Conservation (phyloP, 2,113 vertebrate species). For the Heptranchias perlo region DNA sequence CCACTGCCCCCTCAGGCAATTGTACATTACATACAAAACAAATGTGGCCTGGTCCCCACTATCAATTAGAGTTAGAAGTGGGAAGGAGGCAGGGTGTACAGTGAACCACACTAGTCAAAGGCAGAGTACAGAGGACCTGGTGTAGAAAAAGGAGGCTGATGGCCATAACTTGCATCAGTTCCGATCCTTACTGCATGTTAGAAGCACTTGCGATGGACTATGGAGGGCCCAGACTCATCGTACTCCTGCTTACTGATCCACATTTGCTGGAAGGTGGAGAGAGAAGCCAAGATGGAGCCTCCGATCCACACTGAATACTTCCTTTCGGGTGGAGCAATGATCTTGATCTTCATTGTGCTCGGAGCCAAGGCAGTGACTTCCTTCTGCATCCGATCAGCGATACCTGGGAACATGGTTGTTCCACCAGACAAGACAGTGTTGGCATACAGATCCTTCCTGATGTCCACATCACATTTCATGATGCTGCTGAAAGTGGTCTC, state of each 20-base stretch:
- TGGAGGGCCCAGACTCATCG: slow-evolving; percentile 18
- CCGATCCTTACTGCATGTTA: background rate
- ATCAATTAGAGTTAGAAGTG: background rate
- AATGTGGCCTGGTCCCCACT: no score
- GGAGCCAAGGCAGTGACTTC: slow-evolving; percentile 32
- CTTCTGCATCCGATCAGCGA: slow-evolving; percentile 33
- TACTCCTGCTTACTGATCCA: slow-evolving; percentile 35
- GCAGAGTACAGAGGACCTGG: background rate
- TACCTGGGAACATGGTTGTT: slow-evolving; percentile 19
- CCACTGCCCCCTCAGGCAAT: background rate
- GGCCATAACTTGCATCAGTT: background rate
- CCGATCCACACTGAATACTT: slow-evolving; percentile 33
- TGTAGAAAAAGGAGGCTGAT: background rate
- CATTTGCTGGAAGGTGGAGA: slow-evolving; percentile 33
- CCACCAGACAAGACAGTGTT: slow-evolving; percentile 14
- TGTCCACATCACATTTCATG: slow-evolving; percentile 30
- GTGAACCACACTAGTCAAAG: background rate
- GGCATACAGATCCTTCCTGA: slow-evolving; percentile 27
- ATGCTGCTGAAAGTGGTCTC: slow-evolving; percentile 10
- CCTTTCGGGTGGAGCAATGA: slow-evolving; percentile 21
- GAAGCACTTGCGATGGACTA: slow-evolving; percentile 31
- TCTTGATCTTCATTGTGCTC: slow-evolving; percentile 32
- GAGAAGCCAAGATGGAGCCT: slow-evolving; percentile 27
- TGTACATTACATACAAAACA: background rate
- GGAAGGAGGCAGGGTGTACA: background rate